Percentiles rank a stretch among this genome's conserved stretches.
phyloP scores from a whole-genome alignment of 2,888 invertebrate genomes.

The Formica aserva region DNA sequence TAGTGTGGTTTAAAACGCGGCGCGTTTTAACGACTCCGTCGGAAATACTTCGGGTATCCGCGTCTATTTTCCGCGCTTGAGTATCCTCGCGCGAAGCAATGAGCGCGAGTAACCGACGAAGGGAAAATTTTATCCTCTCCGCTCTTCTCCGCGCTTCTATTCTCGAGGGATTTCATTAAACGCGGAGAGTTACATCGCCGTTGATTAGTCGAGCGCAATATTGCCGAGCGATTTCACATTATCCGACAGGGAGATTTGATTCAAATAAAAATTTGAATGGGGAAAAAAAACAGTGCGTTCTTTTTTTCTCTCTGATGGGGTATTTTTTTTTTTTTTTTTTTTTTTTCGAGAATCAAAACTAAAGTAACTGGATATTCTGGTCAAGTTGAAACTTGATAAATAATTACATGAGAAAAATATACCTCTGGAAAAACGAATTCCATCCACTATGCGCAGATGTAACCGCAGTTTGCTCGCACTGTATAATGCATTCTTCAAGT shows the following conservation, averaged over 20 bases:
- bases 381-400: constrained; percentile 31
- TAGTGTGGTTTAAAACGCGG: constrained; percentile 22
- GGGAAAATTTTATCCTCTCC: constrained; percentile 63
- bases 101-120: neutral
- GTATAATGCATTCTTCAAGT: neutral
- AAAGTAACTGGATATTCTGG: constrained; percentile 1
- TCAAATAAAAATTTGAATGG: neutral
- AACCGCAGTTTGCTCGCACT: neutral
- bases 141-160: constrained; percentile 7
- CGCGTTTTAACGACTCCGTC: constrained; percentile 48
- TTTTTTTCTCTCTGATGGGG: neutral
- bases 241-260: neutral
- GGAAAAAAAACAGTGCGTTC: neutral
- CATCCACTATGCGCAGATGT: neutral
- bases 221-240: constrained; percentile 13
- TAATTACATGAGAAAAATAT: constrained; percentile 15
- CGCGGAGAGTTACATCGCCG: constrained; percentile 56
- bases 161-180: constrained; percentile 68
- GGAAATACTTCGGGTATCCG: neutral
- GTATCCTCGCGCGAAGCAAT: neutral
- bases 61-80: constrained; percentile 9
- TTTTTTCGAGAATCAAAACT: constrained; percentile 1
- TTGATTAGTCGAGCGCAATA: constrained; percentile 57
- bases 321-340: neutral
- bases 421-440: neutral